Evolutionary conservation across 2,113 vertebrate genomes (phyloP).

Genomic region (Lepus timidus): DNA sequence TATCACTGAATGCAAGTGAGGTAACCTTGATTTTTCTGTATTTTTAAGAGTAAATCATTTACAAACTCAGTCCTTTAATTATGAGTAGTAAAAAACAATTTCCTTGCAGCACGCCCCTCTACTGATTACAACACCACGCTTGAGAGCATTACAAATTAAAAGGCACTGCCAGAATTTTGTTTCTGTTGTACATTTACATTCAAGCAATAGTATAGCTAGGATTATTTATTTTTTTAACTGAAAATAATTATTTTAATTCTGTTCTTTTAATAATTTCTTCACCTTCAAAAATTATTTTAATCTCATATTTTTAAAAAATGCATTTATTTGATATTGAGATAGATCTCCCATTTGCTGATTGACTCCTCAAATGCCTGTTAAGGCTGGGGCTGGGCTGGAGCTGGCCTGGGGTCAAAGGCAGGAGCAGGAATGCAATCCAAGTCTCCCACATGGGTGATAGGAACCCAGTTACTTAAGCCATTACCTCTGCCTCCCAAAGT

Average conservation of each 20-base stretch:
- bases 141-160: conserved; percentile 66
- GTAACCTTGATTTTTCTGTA: conserved; percentile 71
- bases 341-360: no score
- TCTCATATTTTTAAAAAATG: background rate
- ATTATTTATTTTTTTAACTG: conserved; percentile 38
- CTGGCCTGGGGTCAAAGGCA: no score
- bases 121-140: conserved; percentile 76
- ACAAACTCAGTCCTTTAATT: conserved; percentile 79
- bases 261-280: conserved; percentile 18
- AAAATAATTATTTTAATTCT: conserved; percentile 49
- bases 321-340: no score
- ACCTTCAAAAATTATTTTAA: conserved; percentile 53
- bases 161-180: conserved; percentile 50
- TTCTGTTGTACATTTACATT: conserved; percentile 69
- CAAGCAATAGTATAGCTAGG: conserved; percentile 23
- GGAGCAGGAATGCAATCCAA: no score
- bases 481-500: no score
- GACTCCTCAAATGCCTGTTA: no score
- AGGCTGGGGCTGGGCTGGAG: no score
- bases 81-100: conserved; percentile 80
- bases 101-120: conserved; percentile 71
- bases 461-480: no score
- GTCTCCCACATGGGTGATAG: no score
- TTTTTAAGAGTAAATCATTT: conserved; percentile 84
- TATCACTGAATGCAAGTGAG: conserved; percentile 44